These are phyloP conservation scores for Ginglymostoma cirratum DNA, from an alignment of 2,113 vertebrate genomes.

Conservation along the genomic window DNA sequence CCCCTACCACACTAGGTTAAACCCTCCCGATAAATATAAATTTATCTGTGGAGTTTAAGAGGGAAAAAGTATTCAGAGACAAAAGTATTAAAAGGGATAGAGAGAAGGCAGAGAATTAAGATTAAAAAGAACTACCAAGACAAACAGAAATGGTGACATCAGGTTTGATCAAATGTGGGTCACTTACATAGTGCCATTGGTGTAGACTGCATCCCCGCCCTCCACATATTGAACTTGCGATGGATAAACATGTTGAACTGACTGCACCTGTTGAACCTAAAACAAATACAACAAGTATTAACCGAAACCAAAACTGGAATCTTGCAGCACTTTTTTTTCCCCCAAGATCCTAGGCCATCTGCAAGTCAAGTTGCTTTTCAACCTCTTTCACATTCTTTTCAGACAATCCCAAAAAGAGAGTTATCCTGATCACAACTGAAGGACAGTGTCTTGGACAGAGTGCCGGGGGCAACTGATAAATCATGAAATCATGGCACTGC, in stretches of 20 bases:
- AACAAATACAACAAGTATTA: constrained; percentile 20
- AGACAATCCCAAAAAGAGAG: not conserved
- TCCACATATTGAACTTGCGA: constrained; percentile 93
- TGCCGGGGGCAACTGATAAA: not conserved
- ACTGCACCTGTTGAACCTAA: constrained; percentile 67
- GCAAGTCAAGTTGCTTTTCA: not conserved
- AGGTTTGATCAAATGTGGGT: not conserved
- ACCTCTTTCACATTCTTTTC: not conserved
- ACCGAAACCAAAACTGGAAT: not conserved
- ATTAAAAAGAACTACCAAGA: not conserved
- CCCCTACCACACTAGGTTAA: too few species aligned
- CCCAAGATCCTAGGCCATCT: not conserved
- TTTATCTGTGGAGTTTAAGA: not conserved
- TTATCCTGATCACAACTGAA: not conserved
- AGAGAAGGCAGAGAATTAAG: not conserved
- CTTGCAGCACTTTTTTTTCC: not conserved
- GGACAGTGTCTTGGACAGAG: not conserved
- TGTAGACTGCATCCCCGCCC: constrained; percentile 79
- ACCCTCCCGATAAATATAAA: not conserved
- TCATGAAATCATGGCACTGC: not conserved
- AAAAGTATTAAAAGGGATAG: not conserved
- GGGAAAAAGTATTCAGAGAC: not conserved
- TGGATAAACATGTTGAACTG: constrained; percentile 83
- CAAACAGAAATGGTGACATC: not conserved
- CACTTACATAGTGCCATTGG: constrained; percentile 89